Evolutionary conservation across 2,113 vertebrate species (phyloP).

Genomic region (Henicopernis longicauda): DNA sequence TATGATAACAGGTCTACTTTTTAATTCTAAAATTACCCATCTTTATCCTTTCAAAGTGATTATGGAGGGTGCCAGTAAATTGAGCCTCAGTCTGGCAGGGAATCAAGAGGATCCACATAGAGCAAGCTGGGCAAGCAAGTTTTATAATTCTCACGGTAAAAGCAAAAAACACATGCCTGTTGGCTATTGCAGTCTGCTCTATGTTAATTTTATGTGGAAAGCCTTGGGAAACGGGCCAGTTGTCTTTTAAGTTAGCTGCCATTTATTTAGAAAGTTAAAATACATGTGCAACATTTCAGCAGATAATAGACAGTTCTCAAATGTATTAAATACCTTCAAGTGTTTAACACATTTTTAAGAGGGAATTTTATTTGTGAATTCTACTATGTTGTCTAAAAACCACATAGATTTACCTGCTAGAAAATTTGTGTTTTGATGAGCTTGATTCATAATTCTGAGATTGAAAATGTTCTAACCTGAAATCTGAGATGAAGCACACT

Average conservation of each 20-base stretch:
- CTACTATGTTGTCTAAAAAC: background rate
- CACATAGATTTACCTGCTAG: background rate
- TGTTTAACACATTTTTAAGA: background rate
- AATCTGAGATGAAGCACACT: background rate
- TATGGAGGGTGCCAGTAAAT: background rate
- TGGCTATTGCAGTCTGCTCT: background rate
- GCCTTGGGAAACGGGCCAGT: background rate
- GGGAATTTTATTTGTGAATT: background rate
- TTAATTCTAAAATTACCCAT: background rate
- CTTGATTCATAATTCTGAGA: background rate
- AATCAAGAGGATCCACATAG: background rate
- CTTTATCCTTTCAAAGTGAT: background rate
- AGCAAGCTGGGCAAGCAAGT: background rate
- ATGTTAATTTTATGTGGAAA: background rate
- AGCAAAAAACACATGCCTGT: background rate
- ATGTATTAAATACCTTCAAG: background rate
- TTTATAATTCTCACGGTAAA: background rate
- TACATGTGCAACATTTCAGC: background rate
- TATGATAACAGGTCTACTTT: background rate
- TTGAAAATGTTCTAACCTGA: background rate
- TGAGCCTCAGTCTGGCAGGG: background rate
- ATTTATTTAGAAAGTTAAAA: background rate
- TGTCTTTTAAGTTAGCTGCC: background rate
- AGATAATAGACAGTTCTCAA: background rate
- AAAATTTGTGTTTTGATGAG: background rate